Evolutionary conservation across 2,797 vertebrate genomes (phyloP).

Genomic region (Agapornis canus): DNA sequence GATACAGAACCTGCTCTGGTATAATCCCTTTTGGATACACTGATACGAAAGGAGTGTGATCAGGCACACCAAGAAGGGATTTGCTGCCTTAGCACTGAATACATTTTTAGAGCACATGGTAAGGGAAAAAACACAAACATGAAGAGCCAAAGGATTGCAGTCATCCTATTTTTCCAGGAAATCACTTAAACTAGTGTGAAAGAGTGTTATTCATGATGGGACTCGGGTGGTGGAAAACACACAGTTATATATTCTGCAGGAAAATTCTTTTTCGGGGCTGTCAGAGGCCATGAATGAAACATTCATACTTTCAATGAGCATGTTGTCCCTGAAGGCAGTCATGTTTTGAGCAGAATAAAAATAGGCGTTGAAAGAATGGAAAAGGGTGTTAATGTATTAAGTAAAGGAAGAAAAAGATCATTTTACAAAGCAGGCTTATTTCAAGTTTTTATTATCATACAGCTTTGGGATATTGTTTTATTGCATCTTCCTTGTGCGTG

Average conservation of each 20-base stretch:
- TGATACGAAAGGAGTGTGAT: not conserved
- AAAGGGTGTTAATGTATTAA: not conserved
- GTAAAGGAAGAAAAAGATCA: not conserved
- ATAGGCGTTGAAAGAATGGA: slow-evolving; percentile 32
- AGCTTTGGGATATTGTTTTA: not conserved
- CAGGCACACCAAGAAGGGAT: not conserved
- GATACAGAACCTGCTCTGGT: not conserved
- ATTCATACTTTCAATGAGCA: slow-evolving; percentile 33
- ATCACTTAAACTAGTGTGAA: slow-evolving; percentile 8
- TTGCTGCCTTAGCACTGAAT: not conserved
- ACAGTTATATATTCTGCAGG: not conserved
- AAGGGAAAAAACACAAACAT: not conserved
- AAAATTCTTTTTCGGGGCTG: not conserved
- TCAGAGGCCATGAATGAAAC: slow-evolving; percentile 52
- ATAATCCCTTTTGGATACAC: not conserved
- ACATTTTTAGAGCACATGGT: not conserved
- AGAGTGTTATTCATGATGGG: not conserved
- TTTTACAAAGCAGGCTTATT: not conserved
- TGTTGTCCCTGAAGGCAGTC: slow-evolving; percentile 22
- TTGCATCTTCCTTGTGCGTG: not conserved
- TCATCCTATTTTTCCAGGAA: slow-evolving; percentile 12
- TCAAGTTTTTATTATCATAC: not conserved
- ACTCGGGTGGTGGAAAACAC: not conserved
- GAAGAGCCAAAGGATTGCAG: not conserved
- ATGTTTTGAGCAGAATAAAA: slow-evolving; percentile 46